Conservation (phyloP, 2,888 invertebrate species). For the Orthonychiurus folsomi region DNA sequence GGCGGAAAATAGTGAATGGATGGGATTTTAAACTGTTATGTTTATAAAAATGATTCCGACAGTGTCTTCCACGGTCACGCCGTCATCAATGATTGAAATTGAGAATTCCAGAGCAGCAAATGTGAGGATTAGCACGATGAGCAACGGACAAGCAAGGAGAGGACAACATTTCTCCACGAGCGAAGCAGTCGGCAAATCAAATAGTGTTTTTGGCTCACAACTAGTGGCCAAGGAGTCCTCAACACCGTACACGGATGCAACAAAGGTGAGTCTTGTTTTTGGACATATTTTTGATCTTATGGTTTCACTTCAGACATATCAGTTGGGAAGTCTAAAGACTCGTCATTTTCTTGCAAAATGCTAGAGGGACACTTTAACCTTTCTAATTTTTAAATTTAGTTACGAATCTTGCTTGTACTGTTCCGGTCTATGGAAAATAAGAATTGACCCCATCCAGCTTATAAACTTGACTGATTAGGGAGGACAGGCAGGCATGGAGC, state of each 20-base stretch:
- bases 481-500: not conserved
- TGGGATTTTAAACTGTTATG: no score
- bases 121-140: not conserved
- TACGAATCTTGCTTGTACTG: not conserved
- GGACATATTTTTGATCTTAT: not conserved
- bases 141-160: not conserved
- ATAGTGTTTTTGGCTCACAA: slow-evolving; percentile 70
- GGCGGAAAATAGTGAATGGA: no score
- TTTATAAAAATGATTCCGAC: not conserved
- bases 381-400: not conserved
- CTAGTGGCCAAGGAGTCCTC: slow-evolving; percentile 79
- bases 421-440: no score
- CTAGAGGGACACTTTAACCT: not conserved
- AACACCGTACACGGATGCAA: slow-evolving; percentile 96
- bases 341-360: no score
- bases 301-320: no score
- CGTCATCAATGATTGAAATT: no score
- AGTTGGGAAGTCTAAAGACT: no score
- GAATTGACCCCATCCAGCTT: not conserved
- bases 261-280: slow-evolving; percentile 60
- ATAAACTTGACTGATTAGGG: not conserved
- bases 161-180: not conserved
- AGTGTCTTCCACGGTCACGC: not conserved
- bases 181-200: not conserved
- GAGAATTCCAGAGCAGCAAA: no score